Base-by-base conservation (phyloP, 2,888 invertebrate genomes). In the Leptinotarsa tumamoca region DNA sequence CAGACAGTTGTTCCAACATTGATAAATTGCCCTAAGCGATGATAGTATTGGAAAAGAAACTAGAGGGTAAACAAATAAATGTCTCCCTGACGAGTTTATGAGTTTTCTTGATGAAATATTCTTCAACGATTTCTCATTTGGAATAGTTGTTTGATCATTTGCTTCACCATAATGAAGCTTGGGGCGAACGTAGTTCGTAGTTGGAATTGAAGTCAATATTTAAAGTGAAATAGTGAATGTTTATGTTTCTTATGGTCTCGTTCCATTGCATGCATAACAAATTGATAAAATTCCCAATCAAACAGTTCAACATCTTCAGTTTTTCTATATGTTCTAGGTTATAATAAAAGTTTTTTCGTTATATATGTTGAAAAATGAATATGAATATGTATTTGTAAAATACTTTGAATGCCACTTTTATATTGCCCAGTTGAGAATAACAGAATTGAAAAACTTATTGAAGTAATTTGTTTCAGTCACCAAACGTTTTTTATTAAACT, bases 1-100 rank as follows among this genome's bases (percentile, higher is more conserved):
- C 15, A 63, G 63, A 63, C 63, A 63, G 63, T 63, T 63, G 63
- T 63, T 63, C 33, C 43, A 63, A 63, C 63, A 63, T 63, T n/a
- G 63, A 63, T 33, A 63, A 63, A 63, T 27, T n/a, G 63, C 63
- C 18, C 7, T 33, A 13, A 10, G 63, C 43, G 63, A 27, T 33
- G 63, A 63, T 27, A n/a, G 63, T 43, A 63, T 63, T 63, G 63
- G n/a, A 43, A 63, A 63, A 63, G 63, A 43, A 63, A 63, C 63
- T 10, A 63, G 63, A 63, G 63, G n/a, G 63, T 63, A 63, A 63
- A 63, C 63, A 63, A 63, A 43, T 63, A 63, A 63, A 27, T 63
- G 63, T 63, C 63, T 43, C 63, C 63, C n/a, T 63, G 33, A 63
- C 33, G 63, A 63, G 33, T 63, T 63, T 63, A 63, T 63, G 63